phyloP scores from a whole-genome alignment of 2,797 vertebrate genomes.

The Otolemur crassicaudatus region DNA sequence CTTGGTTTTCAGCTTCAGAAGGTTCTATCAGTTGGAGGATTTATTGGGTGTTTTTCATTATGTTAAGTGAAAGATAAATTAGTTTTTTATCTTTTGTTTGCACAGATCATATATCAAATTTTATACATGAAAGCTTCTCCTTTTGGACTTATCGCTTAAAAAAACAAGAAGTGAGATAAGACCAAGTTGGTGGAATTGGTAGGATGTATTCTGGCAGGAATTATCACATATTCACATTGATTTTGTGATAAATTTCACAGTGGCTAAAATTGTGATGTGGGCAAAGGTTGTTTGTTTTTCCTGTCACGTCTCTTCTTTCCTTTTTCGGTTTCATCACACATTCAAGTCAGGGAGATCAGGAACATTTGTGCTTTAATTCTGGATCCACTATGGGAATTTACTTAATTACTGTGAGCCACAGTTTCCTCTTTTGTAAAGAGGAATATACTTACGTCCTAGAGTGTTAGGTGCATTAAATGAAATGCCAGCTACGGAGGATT shows the following conservation, averaged over 20 bases:
- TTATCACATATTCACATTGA: slow-evolving; percentile 32
- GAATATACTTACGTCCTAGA: background rate
- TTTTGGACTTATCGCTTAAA: slow-evolving; percentile 51
- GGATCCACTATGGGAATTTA: background rate
- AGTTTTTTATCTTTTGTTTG: slow-evolving; percentile 61
- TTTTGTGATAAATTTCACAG: slow-evolving; percentile 39
- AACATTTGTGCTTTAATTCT: slow-evolving; percentile 3
- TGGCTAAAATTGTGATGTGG: background rate
- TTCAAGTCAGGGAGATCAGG: slow-evolving; percentile 8
- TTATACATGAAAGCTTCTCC: slow-evolving; percentile 48
- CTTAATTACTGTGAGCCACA: background rate
- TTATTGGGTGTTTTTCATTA: slow-evolving; percentile 60
- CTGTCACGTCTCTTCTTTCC: background rate
- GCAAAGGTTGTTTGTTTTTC: background rate
- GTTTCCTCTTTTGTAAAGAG: slow-evolving; percentile 23
- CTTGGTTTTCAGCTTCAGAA: slow-evolving; percentile 48
- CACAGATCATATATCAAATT: slow-evolving; percentile 60
- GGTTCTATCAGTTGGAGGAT: slow-evolving; percentile 25
- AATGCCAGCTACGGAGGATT: background rate
- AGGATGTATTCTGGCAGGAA: slow-evolving; percentile 20
- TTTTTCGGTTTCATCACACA: background rate
- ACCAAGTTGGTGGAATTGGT: slow-evolving; percentile 31
- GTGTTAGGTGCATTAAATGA: background rate
- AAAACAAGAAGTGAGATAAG: slow-evolving; percentile 3
- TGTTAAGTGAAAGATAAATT: slow-evolving; percentile 61